Evolutionary conservation across 1,140 invertebrate species (phyloP).

Genomic region (Andrena cerasifolii): DNA sequence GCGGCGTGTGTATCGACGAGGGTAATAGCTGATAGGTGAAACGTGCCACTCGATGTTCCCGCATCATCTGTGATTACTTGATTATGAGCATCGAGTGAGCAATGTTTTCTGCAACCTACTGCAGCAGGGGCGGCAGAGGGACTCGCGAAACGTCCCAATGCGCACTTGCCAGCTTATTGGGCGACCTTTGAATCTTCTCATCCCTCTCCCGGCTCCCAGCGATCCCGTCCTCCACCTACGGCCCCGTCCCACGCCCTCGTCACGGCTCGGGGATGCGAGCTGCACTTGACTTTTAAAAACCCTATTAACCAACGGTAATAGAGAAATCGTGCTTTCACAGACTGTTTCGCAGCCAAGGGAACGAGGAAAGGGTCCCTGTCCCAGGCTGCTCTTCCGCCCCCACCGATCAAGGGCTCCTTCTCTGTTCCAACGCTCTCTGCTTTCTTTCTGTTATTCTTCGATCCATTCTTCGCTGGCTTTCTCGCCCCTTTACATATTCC

Average conservation of each 20-base stretch:
- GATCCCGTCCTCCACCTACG: slow-evolving; percentile 26
- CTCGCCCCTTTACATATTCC: background rate
- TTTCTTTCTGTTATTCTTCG: background rate
- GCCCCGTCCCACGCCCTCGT: slow-evolving; percentile 32
- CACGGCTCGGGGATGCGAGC: slow-evolving; percentile 36
- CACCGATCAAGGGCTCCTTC: background rate
- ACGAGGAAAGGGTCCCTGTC: slow-evolving; percentile 15
- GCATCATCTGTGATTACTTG: slow-evolving; percentile 74
- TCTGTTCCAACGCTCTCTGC: slow-evolving; percentile 9
- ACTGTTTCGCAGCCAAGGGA: slow-evolving; percentile 49
- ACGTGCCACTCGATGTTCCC: slow-evolving; percentile 68
- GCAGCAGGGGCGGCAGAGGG: background rate
- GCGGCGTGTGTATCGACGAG: slow-evolving; percentile 51
- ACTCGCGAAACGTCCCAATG: slow-evolving; percentile 11
- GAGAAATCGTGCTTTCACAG: slow-evolving; percentile 61
- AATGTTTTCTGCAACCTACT: slow-evolving; percentile 51
- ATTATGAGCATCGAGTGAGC: slow-evolving; percentile 73
- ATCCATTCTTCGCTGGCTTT: background rate
- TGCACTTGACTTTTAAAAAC: slow-evolving; percentile 65
- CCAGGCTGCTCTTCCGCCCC: slow-evolving; percentile 3
- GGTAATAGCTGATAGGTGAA: slow-evolving; percentile 68
- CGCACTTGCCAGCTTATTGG: slow-evolving; percentile 37
- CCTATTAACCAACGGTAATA: slow-evolving; percentile 67
- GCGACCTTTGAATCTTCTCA: slow-evolving; percentile 54
- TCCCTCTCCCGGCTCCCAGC: background rate